Percentiles rank a stretch among this genome's conserved stretches.
These are phyloP conservation scores for Schrankia costaestrigalis DNA, from an alignment of 2,888 invertebrate species.

Conservation along the genomic window DNA sequence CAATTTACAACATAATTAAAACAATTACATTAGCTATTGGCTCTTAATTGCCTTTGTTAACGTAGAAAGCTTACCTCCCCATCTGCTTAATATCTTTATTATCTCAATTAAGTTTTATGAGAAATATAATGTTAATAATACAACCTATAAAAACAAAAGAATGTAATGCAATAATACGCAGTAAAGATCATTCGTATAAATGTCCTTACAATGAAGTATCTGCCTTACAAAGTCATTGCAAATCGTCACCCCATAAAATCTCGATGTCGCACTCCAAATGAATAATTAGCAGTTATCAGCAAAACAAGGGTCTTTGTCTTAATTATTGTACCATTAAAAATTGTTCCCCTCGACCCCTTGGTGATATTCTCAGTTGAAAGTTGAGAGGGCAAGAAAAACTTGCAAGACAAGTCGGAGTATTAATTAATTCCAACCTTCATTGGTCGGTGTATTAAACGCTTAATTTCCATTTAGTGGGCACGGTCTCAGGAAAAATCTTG, in stretches of 20 bases:
- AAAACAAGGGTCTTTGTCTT: slow-evolving; percentile 72
- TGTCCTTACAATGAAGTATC: slow-evolving; percentile 14
- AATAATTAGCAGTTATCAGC: slow-evolving; percentile 70
- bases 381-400: slow-evolving; percentile 61
- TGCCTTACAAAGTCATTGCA: slow-evolving; percentile 48
- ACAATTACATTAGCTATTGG: too few relatives aligned
- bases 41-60: too few relatives aligned
- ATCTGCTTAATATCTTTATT: too few relatives aligned
- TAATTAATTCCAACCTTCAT: slow-evolving; percentile 72
- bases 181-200: slow-evolving; percentile 23
- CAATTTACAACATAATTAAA: too few relatives aligned
- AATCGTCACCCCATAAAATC: slow-evolving; percentile 67
- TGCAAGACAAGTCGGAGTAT: slow-evolving; percentile 65
- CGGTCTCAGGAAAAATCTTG: slow-evolving; percentile 52
- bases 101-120: too few relatives aligned
- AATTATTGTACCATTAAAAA: slow-evolving; percentile 76
- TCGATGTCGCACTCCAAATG: slow-evolving; percentile 60
- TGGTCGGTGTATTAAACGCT: slow-evolving; percentile 69
- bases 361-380: slow-evolving; percentile 60
- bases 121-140: too few relatives aligned
- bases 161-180: slow-evolving; percentile 20
- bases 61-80: too few relatives aligned
- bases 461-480: slow-evolving; percentile 71
- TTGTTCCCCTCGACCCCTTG: slow-evolving; percentile 62
- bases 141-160: too few relatives aligned